These are phyloP conservation scores for Sanderia malayensis DNA, from an alignment of 30 jellyfish, hydroid and myxozoan species.

Conservation along the genomic window DNA sequence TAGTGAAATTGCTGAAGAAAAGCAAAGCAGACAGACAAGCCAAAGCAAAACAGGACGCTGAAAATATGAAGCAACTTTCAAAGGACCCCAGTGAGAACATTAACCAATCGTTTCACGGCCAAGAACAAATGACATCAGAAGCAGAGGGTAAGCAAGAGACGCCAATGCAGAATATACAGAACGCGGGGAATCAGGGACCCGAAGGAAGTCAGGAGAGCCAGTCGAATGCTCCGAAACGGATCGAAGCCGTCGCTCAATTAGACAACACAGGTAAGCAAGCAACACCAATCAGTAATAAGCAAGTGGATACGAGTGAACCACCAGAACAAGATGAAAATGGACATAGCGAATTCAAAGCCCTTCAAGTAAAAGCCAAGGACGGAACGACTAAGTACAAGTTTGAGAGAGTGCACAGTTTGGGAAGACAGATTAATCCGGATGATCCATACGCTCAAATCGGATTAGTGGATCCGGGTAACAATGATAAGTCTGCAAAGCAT, in stretches of 20 bases:
- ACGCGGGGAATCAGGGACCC: constrained; percentile 8
- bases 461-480: constrained; percentile 62
- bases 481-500: constrained; percentile 47
- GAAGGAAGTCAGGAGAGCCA: not conserved
- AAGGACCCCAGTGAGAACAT: constrained; percentile 30
- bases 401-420: constrained; percentile 24
- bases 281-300: not conserved
- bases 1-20: constrained; percentile 68
- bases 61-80: constrained; percentile 30
- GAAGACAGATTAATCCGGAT: constrained; percentile 10
- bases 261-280: constrained; percentile 7
- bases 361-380: constrained; percentile 41
- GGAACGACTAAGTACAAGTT: constrained; percentile 37
- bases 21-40: constrained; percentile 22
- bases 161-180: constrained; percentile 10
- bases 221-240: constrained; percentile 19
- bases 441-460: constrained; percentile 85
- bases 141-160: not conserved
- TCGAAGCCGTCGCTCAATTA: constrained; percentile 27
- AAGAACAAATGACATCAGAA: constrained; percentile 10
- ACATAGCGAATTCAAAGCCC: constrained; percentile 34
- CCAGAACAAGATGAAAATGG: constrained; percentile 7
- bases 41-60: constrained; percentile 46
- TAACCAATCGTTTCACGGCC: constrained; percentile 34
- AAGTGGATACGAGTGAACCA: not conserved